phyloP scores from a whole-genome alignment of 2,888 invertebrate species.

The Aelia acuminata region DNA sequence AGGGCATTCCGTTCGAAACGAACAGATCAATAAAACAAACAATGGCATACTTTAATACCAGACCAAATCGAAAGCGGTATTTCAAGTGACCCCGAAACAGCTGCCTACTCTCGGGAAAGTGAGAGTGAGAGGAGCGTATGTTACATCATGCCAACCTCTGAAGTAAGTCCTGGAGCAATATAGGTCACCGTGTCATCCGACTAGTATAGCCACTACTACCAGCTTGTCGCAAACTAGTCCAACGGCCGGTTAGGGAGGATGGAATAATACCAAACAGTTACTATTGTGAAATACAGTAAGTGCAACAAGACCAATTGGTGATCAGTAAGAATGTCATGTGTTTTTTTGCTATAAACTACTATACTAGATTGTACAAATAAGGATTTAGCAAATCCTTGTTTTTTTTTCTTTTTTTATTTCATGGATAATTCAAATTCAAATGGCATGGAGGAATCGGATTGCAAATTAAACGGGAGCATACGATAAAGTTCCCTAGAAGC shows the following conservation, averaged over 20 bases:
- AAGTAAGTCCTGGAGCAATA: slow-evolving; percentile 27
- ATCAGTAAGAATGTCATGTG: too few species aligned
- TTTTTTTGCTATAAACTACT: too few species aligned
- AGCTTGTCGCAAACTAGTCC: not conserved
- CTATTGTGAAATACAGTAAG: too few species aligned
- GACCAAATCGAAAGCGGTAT: not conserved
- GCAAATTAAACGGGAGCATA: not conserved
- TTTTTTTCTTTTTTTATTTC: too few species aligned
- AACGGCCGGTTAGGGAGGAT: not conserved
- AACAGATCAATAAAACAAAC: not conserved
- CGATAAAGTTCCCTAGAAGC: not conserved
- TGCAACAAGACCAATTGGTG: too few species aligned
- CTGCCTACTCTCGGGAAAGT: slow-evolving; percentile 24
- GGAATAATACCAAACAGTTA: too few species aligned
- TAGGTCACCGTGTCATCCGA: not conserved
- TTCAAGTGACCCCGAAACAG: slow-evolving; percentile 18
- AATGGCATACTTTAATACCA: not conserved
- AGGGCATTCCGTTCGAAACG: not conserved
- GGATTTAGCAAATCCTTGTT: too few species aligned
- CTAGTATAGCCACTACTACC: not conserved
- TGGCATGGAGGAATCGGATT: not conserved
- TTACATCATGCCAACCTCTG: slow-evolving; percentile 10
- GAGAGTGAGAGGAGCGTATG: slow-evolving; percentile 13
- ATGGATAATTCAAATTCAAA: not conserved
- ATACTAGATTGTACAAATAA: too few species aligned